Conservation (phyloP, 1,140 invertebrate species). For the Drosophila funebris region DNA sequence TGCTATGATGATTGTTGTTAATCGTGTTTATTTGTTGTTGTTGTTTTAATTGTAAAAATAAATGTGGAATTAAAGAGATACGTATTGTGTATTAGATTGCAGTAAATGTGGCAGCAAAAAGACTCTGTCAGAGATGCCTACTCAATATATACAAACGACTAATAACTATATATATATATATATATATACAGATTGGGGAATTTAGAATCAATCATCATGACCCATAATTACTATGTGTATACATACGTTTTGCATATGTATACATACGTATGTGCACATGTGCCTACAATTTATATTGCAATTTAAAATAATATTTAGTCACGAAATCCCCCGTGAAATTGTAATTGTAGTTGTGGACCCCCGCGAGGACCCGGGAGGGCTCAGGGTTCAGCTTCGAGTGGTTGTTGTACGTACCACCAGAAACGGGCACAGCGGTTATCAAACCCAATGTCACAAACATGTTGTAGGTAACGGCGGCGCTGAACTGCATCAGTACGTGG, state of each 20-base stretch:
- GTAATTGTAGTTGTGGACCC: not conserved
- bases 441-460: conserved; percentile 96
- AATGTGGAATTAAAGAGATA: not conserved
- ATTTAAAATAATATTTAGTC: conserved; percentile 54
- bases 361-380: not conserved
- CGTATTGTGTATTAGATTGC: not conserved
- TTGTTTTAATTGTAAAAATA: not conserved
- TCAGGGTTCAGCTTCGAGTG: conserved; percentile 4
- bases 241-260: not conserved
- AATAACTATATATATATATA: too few species aligned
- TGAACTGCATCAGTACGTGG: conserved; percentile 95
- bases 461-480: conserved; percentile 95
- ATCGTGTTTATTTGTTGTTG: too few species aligned
- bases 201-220: not conserved
- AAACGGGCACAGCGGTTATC: conserved; percentile 95
- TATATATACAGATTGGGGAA: not conserved
- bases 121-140: too few species aligned
- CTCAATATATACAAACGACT: too few species aligned
- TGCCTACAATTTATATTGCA: conserved; percentile 39
- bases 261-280: conserved; percentile 15
- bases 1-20: conserved; percentile 85
- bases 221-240: not conserved
- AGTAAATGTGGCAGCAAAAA: not conserved
- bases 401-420: conserved; percentile 89
- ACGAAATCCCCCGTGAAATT: not conserved